Evolutionary conservation across 92 coral and sea anemone genomes (phyloP).

Genomic region (Palythoa grandiflora): DNA sequence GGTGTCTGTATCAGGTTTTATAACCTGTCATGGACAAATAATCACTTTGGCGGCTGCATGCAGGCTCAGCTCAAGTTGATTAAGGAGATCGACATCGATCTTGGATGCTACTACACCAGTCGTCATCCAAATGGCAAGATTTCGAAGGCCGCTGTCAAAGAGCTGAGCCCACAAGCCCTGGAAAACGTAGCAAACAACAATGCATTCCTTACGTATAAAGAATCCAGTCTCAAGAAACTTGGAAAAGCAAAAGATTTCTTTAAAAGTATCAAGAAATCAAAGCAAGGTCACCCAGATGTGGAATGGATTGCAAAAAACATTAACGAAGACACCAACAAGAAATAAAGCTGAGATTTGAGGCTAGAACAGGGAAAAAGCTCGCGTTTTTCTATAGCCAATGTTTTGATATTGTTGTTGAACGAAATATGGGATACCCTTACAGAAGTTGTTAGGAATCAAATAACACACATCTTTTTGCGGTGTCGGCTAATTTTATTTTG

Average conservation of each 20-base stretch:
- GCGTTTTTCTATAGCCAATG: neutral
- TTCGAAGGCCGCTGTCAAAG: slow-evolving; percentile 1
- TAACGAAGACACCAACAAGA: neutral
- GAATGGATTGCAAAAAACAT: neutral
- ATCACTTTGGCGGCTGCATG: slow-evolving; percentile 38
- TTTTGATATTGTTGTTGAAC: neutral
- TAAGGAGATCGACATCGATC: slow-evolving; percentile 16
- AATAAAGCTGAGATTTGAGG: neutral
- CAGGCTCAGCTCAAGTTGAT: slow-evolving; percentile 14
- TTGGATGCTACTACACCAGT: slow-evolving; percentile 2
- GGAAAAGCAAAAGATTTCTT: neutral
- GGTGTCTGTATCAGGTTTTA: slow-evolving; percentile 38
- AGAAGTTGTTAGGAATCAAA: too few species aligned
- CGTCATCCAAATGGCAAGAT: neutral
- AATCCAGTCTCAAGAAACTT: neutral
- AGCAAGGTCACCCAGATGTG: neutral
- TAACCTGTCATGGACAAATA: slow-evolving; percentile 35
- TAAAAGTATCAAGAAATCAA: neutral
- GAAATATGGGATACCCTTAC: too few species aligned
- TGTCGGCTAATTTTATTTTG: too few species aligned
- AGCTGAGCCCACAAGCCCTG: slow-evolving; percentile 1
- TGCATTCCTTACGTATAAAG: neutral
- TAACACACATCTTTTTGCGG: too few species aligned
- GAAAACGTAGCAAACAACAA: neutral
- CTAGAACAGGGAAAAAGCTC: neutral